A percentile compares a stretch with the other conserved stretches of the same genome.
Evolutionary conservation across 2,797 vertebrate genomes (phyloP).

Genomic region (Oreochromis mossambicus): DNA sequence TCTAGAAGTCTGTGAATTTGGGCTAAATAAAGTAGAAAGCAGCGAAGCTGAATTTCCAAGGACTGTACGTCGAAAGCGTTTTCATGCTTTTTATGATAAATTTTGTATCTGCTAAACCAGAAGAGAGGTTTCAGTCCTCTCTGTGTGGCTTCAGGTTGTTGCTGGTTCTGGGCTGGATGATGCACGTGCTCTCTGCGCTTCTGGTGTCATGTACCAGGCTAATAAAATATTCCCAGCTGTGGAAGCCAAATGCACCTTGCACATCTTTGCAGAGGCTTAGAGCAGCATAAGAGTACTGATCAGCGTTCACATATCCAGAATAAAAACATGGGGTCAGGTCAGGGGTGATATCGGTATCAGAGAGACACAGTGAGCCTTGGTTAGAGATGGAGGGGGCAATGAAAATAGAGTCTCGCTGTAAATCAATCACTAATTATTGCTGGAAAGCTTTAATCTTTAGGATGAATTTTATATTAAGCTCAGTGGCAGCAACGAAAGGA

Average conservation of each 20-base stretch:
- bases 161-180: conserved; percentile 80
- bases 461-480: conserved; percentile 62
- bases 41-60: not conserved
- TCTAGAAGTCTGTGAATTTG: not conserved
- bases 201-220: conserved; percentile 73
- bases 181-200: conserved; percentile 74
- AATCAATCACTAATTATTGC: conserved; percentile 86
- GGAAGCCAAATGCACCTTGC: conserved; percentile 88
- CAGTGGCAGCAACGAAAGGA: conserved; percentile 27
- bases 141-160: conserved; percentile 31
- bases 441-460: conserved; percentile 87
- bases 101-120: not conserved
- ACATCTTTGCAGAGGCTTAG: conserved; percentile 91
- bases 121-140: not conserved
- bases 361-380: conserved; percentile 69
- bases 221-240: conserved; percentile 89
- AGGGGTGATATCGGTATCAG: conserved; percentile 41
- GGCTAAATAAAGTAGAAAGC: not conserved
- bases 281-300: conserved; percentile 86
- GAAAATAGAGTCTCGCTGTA: conserved; percentile 87
- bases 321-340: conserved; percentile 87
- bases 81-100: not conserved
- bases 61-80: not conserved
- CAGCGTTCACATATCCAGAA: conserved; percentile 89
- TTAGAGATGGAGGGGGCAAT: conserved; percentile 82